Evolutionary conservation across 37 sponge, comb jelly and placozoan species (phyloP), one percentile per base, ranked within the genome.

Genomic region (Oopsacas minuta): DNA sequence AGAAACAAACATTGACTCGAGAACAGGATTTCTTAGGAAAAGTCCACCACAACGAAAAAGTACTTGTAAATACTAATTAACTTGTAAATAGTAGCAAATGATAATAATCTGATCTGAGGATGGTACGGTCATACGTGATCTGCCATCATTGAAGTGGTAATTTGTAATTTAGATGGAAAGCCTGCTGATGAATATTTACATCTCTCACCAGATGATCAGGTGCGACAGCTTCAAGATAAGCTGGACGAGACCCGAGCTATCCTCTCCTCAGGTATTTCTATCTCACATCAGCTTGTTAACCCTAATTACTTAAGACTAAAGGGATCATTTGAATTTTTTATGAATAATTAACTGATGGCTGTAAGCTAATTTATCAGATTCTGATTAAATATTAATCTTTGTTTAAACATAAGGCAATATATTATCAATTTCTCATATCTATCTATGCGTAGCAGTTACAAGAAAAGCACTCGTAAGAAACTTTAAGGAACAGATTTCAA

Each of bases 131-230:
- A n/a, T 42, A 15, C 49, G 12, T 42, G 49, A 42, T 42, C 49
- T 10, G 20, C 20, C 75, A 61, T 3, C 30, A 61, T 20, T 61
- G 7, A 61, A 61, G 5, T 61, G 28, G 22, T 20, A 5, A 20
- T 25, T 25, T 61, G 1, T 34, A 61, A 25, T 61, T n/a, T 61
- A 61, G 75, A 61, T 61, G 75, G 75, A 32, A 61, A 61, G 28
- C 75, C 75, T 34, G 75, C 75, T 61, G 75, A 61, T 61, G 75
- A 61, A 61, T 61, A 61, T 61, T 61, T 61, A 61, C 20, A 61
- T 7, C 30, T 61, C 20, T 61, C 75, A 12, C 75, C 75, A 25
- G 75, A 61, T 61, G 75, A 61, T 3, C 75, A 61, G 75, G 75
- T 61, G 75, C 75, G 75, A 61, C 75, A 20, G 75, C 30, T 61